These are phyloP conservation scores for Aproaerema taeniolella DNA, from an alignment of 2,888 invertebrate genomes.

Conservation along the genomic window DNA sequence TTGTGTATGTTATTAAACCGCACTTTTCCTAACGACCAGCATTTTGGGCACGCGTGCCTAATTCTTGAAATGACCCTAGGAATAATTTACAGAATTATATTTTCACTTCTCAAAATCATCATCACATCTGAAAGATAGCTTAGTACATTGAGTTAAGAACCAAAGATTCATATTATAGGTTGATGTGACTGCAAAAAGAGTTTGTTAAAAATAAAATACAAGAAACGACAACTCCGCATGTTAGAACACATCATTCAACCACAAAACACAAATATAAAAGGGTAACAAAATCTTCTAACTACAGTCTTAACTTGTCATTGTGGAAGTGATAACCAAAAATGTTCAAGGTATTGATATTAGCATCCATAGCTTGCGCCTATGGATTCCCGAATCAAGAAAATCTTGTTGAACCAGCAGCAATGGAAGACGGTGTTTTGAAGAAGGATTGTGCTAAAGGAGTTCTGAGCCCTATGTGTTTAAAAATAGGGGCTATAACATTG, in stretches of 20 bases:
- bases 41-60: constrained; percentile 1
- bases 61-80: neutral
- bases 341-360: constrained; percentile 31
- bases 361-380: constrained; percentile 26
- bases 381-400: constrained; percentile 37
- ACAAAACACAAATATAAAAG: constrained; percentile 56
- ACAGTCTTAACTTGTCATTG: constrained; percentile 26
- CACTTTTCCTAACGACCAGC: neutral
- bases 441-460: constrained; percentile 47
- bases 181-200: neutral
- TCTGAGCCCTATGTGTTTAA: constrained; percentile 42
- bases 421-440: constrained; percentile 30
- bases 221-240: neutral
- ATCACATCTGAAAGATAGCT: too few relatives aligned
- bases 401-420: constrained; percentile 28
- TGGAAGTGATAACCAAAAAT: constrained; percentile 41
- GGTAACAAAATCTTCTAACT: constrained; percentile 38
- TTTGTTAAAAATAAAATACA: neutral
- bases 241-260: constrained; percentile 28
- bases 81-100: neutral
- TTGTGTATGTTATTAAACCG: neutral
- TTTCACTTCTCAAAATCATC: too few relatives aligned
- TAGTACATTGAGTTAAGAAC: too few relatives aligned
- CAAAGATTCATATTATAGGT: too few relatives aligned
- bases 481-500: constrained; percentile 43